A percentile compares a stretch with the other conserved stretches of the same genome.
These are phyloP conservation scores for Barbus barbus DNA, from an alignment of 2,113 vertebrate genomes.

Conservation along the genomic window DNA sequence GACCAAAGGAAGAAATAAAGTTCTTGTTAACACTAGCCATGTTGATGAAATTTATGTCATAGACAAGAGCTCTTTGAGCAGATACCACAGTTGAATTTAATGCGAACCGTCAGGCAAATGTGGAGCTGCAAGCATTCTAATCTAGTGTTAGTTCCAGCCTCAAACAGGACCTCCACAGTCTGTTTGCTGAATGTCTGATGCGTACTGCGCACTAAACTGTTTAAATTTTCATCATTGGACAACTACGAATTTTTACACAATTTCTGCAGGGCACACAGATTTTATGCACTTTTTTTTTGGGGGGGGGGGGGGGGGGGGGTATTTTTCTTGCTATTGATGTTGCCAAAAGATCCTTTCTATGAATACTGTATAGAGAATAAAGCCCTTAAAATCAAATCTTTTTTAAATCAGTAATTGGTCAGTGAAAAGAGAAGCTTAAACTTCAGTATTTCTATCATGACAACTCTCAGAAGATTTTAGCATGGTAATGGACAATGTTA, in stretches of 20 bases:
- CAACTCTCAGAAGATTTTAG: background rate
- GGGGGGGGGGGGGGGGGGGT: no score
- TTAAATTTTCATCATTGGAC: background rate
- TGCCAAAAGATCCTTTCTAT: no score
- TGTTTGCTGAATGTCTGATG: background rate
- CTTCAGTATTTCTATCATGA: background rate
- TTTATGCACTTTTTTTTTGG: no score
- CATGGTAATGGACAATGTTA: background rate
- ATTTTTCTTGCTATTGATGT: no score
- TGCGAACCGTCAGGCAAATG: background rate
- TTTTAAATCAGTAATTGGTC: no score
- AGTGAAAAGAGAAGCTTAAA: no score
- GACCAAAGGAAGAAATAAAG: background rate
- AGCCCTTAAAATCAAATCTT: no score
- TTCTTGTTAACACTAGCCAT: slow-evolving; percentile 33
- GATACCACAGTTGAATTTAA: background rate
- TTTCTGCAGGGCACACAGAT: background rate
- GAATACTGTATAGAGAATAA: no score
- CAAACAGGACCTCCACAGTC: background rate
- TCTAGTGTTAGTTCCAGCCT: background rate
- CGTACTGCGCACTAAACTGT: background rate
- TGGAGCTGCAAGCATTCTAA: background rate
- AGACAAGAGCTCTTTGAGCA: slow-evolving; percentile 16
- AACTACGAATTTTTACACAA: background rate
- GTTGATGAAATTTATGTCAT: slow-evolving; percentile 26